Evolutionary conservation across 2,113 vertebrate species (phyloP).

Genomic region (Pelecanus crispus): DNA sequence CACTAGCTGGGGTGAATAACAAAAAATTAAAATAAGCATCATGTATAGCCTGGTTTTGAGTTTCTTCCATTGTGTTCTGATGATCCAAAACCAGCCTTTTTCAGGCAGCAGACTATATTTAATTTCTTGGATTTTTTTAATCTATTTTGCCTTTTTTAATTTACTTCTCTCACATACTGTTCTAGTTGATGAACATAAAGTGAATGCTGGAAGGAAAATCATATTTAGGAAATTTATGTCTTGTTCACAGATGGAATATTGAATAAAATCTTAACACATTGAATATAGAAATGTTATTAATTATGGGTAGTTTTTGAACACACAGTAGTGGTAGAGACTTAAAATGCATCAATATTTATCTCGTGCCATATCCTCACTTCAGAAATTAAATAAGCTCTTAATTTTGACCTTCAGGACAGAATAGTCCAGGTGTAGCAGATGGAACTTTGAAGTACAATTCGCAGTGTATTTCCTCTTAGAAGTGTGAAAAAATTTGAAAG

Average conservation of each 20-base stretch:
- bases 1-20: neutral
- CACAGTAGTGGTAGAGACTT: neutral
- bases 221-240: neutral
- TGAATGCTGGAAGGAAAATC: neutral
- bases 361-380: neutral
- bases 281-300: neutral
- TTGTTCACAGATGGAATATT: neutral
- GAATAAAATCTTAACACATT: neutral
- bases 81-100: neutral
- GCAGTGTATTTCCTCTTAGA: neutral
- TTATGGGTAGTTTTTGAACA: neutral
- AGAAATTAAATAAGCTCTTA: neutral
- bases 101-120: neutral
- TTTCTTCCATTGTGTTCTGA: neutral
- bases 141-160: neutral
- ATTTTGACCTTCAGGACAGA: neutral
- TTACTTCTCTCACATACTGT: neutral
- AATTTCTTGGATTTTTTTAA: neutral
- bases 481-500: neutral
- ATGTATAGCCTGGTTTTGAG: neutral
- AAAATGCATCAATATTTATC: neutral
- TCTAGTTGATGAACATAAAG: neutral
- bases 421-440: neutral
- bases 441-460: neutral
- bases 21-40: neutral